phyloP scores from a whole-genome alignment of 2,888 invertebrate species.

The Ochropleura leucogaster region DNA sequence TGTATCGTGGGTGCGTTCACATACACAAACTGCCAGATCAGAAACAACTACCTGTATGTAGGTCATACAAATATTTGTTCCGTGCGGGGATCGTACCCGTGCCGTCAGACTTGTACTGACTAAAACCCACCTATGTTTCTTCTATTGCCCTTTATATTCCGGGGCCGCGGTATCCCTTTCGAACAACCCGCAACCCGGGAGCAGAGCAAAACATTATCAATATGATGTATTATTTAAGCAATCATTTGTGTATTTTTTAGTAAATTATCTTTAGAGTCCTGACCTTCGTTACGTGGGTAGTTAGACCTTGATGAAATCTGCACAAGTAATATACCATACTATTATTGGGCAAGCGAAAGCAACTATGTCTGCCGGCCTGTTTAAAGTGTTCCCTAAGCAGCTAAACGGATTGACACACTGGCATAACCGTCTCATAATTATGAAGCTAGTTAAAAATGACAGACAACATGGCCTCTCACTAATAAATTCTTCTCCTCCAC shows the following conservation, averaged over 20 bases:
- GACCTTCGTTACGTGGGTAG: background rate
- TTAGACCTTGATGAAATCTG: background rate
- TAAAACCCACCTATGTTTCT: too few species aligned
- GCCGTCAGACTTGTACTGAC: too few species aligned
- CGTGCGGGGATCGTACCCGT: too few species aligned
- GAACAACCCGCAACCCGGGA: background rate
- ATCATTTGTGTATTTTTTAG: background rate
- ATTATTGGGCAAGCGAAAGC: background rate
- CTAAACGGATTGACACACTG: background rate
- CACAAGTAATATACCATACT: background rate
- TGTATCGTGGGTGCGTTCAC: too few species aligned
- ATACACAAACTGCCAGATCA: too few species aligned
- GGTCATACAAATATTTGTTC: too few species aligned
- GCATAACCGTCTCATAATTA: background rate
- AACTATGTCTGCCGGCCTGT: background rate
- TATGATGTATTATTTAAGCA: background rate
- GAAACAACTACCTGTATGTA: too few species aligned
- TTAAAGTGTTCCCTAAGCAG: background rate
- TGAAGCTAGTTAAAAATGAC: background rate
- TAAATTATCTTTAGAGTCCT: background rate
- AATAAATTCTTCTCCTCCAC: constrained; percentile 57
- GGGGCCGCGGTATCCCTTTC: too few species aligned
- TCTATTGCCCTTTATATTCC: too few species aligned
- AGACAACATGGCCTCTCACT: background rate
- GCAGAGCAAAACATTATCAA: background rate